A percentile compares a stretch with the other conserved stretches of the same genome.
Evolutionary conservation across 2,888 invertebrate species (phyloP).

Genomic region (Alentia gelatinosa): DNA sequence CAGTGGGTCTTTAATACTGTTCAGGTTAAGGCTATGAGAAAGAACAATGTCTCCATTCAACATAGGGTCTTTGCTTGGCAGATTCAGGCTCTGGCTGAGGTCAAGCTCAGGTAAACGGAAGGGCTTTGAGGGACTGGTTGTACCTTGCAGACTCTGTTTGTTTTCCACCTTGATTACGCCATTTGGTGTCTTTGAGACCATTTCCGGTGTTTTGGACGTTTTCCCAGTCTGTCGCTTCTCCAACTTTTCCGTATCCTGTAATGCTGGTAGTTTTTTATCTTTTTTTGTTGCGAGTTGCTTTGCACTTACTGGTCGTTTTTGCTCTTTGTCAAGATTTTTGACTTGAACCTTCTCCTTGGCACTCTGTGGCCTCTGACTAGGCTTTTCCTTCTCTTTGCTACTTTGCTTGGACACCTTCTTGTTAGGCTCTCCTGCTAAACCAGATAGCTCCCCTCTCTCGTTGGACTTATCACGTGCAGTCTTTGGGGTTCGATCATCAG

Average conservation of each 20-base stretch:
- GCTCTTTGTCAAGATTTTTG: not conserved
- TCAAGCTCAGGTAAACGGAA: slow-evolving; percentile 26
- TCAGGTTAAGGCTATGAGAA: slow-evolving; percentile 1
- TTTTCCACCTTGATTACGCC: not conserved
- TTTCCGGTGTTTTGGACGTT: not conserved
- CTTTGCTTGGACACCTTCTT: not conserved
- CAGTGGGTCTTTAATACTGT: not conserved
- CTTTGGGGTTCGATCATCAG: not conserved
- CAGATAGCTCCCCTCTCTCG: not conserved
- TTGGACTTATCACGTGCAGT: not conserved
- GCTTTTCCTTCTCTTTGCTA: not conserved
- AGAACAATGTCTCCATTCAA: not conserved
- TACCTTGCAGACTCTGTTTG: not conserved
- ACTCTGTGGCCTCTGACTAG: not conserved
- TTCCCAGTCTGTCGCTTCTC: not conserved
- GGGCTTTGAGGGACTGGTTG: not conserved
- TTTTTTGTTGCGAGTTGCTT: slow-evolving; percentile 5
- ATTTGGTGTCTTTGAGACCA: not conserved
- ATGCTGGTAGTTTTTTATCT: not conserved
- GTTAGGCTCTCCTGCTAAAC: not conserved
- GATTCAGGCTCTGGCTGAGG: not conserved
- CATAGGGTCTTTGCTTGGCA: not conserved
- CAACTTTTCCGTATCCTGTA: not conserved
- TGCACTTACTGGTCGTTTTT: not conserved
- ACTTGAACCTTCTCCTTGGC: not conserved